Evolutionary conservation across 2,113 vertebrate species (phyloP), one percentile per base, ranked within the genome.

Genomic region (Zeus faber): DNA sequence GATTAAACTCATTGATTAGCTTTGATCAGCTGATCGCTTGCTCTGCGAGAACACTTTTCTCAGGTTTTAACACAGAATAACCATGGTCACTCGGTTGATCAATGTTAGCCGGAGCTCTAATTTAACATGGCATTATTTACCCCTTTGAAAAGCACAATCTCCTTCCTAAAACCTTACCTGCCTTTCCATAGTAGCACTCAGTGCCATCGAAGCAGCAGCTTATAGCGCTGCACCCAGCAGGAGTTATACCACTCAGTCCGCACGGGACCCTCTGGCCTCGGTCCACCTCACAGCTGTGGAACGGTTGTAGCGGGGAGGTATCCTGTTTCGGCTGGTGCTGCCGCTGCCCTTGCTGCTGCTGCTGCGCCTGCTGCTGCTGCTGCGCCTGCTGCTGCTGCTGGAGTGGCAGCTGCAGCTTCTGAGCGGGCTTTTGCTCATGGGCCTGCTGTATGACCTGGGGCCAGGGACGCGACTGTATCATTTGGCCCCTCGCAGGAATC

Each of bases 111-210:
- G n/a, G n/a, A n/a, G n/a, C n/a, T n/a, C n/a, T n/a, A n/a, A n/a
- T n/a, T n/a, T n/a, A n/a, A n/a, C n/a, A n/a, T n/a, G n/a, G n/a
- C n/a, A n/a, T n/a, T n/a, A n/a, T n/a, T n/a, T n/a, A n/a, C n/a
- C n/a, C n/a, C n/a, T n/a, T n/a, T n/a, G n/a, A n/a, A n/a, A n/a
- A n/a, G n/a, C n/a, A n/a, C n/a, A n/a, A n/a, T n/a, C n/a, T n/a
- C n/a, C 20, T 11, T 21, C 20, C 14, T 25, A 31, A 62, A 29
- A 53, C 83, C 25, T n/a, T 26, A 85, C 86, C 84, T 74, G 70
- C 33, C 2, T 62, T 81, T 54, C 75, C 84, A 62, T 64, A 88
- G 54, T 70, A 83, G 64, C 86, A 88, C 0, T 48, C 26, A 1
- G 2, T 54, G 1, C 61, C 69, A 40, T 81, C 71, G 61, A 67